Conservation (phyloP, 2,888 invertebrate species). For the Dynastes hyllus region DNA sequence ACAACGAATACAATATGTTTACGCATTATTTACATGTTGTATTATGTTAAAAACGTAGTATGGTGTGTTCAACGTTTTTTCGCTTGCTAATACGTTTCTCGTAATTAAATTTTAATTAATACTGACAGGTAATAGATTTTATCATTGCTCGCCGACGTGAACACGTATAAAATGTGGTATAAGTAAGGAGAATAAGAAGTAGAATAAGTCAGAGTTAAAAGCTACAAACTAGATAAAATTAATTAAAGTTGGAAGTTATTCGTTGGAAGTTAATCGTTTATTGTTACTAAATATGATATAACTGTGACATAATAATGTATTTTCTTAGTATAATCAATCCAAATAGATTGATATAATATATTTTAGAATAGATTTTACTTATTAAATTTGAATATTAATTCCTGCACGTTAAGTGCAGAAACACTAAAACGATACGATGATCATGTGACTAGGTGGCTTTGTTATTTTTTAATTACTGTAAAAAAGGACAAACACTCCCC, state of each 20-base stretch:
- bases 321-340: no score
- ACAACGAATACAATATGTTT: not conserved
- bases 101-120: constrained; percentile 33
- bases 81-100: not conserved
- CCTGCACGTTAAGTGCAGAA: no score
- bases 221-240: not conserved
- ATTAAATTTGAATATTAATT: no score
- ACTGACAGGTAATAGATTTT: constrained; percentile 31
- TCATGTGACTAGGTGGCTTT: no score
- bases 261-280: no score
- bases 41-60: not conserved
- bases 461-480: no score
- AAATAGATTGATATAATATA: no score
- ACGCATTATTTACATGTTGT: not conserved
- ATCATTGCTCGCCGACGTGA: not conserved
- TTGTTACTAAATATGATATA: no score
- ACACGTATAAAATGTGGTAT: not conserved
- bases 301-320: no score
- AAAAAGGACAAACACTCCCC: no score
- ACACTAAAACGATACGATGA: no score
- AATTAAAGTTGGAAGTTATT: not conserved
- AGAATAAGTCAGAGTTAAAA: not conserved
- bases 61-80: constrained; percentile 2
- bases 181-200: not conserved
- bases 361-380: no score